Base-by-base conservation (phyloP, 1,140 invertebrate genomes). In the Aphaenogaster floridana region DNA sequence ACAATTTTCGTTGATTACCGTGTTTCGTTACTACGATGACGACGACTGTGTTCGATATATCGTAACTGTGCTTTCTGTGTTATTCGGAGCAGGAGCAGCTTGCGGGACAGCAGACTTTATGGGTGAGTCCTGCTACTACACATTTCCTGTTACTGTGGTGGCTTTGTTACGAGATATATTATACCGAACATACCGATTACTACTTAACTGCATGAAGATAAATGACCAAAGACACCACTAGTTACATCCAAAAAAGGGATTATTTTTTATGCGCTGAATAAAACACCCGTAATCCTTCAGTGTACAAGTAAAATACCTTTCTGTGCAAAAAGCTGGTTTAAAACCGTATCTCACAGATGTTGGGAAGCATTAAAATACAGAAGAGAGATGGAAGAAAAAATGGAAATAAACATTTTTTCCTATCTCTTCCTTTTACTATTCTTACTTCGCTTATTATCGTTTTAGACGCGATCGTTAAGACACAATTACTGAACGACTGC, bases 51-150 rank as follows among this genome's bases (percentile, higher is more conserved):
- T 74, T 86, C 63, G 80, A 89, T 78, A 88, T 86, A 84, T 88
- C 88, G 69, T 93, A 92, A 91, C 88, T 84, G 85, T 86, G 83
- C 83, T 92, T 93, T 92, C 88, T 93, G 66, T 93, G 76, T 93
- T 92, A 87, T 92, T 89, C 89, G 91, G 92, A 92, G 92, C 93
- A 97, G 97, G 96, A 96, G 96, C 94, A 97, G 97, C 95, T 97
- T 97, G 94, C 96, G 97, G 94, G 97, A 97, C 94, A 97, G 97
- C 96, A 96, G 97, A 96, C 95, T 97, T 95, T 97, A 97, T 95
- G 97, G 97, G 97, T 97, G 96, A 97, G 97, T 97, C 86, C 66
- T 85, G 69, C 59, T 88, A 90, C 63, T 69, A 84, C 45, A 88
- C 54, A 68, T 77, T 86, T 61, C 80, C 59, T 77, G 78, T 89